A percentile compares a stretch with the other conserved stretches of the same genome.
Conservation (phyloP, 1,140 invertebrate genomes). For the Drosophila ironensis region DNA sequence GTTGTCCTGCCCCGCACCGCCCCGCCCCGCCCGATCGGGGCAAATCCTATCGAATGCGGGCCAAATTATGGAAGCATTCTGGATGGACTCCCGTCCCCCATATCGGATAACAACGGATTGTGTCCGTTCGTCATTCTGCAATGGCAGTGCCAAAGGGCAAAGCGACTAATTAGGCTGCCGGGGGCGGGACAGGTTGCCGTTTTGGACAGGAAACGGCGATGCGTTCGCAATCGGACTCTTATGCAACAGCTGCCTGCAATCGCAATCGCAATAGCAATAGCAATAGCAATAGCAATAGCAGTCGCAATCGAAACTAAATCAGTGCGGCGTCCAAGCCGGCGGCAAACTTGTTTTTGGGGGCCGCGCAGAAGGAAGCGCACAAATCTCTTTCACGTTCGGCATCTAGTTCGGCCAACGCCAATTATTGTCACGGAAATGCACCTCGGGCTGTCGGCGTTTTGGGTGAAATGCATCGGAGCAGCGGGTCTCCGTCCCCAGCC, state of each 20-base stretch:
- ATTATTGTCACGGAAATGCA: constrained; percentile 70
- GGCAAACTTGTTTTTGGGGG: constrained; percentile 16
- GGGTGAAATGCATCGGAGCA: constrained; percentile 19
- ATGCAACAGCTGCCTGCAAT: constrained; percentile 22
- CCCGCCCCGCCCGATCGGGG: too few relatives aligned
- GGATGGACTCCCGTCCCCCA: too few relatives aligned
- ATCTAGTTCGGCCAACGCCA: constrained; percentile 39
- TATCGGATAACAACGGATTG: constrained; percentile 10
- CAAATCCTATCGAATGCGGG: too few relatives aligned
- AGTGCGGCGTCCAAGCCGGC: constrained; percentile 8
- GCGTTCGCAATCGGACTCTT: constrained; percentile 22
- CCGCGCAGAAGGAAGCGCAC: constrained; percentile 27
- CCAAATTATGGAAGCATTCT: too few relatives aligned
- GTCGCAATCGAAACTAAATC: constrained; percentile 30
- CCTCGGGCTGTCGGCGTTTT: constrained; percentile 37
- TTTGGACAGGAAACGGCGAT: constrained; percentile 27
- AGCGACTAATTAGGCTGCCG: constrained; percentile 16
- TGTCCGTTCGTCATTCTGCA: constrained; percentile 20
- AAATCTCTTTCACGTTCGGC: not conserved
- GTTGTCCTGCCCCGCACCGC: too few relatives aligned
- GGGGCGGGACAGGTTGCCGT: not conserved
- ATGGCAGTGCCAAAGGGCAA: not conserved
- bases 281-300: not conserved
- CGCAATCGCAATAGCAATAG: not conserved
- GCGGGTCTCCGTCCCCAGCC: not conserved